A percentile compares a stretch with the other conserved stretches of the same genome.
phyloP scores from a whole-genome alignment of 2,797 vertebrate genomes.

The Ciconia nigra region DNA sequence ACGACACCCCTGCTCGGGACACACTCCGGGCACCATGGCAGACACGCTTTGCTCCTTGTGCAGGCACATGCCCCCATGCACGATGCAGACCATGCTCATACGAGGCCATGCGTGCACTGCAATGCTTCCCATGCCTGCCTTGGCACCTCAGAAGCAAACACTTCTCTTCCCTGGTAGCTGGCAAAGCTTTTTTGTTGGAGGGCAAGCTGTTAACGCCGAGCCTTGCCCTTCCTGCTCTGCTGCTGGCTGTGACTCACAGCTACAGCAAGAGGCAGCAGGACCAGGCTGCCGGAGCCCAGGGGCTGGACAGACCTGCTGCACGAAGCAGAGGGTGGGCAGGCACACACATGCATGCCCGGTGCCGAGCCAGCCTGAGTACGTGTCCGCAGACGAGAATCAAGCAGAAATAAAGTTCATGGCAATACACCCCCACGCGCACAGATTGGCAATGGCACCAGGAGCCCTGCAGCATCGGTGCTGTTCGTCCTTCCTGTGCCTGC shows the following conservation, averaged over 20 bases:
- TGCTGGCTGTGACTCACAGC: background rate
- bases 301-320: background rate
- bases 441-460: background rate
- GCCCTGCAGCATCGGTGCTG: background rate
- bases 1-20: background rate
- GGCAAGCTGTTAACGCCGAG: background rate
- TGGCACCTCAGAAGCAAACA: background rate
- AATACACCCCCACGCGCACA: rapidly evolving
- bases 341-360: background rate
- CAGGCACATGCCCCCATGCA: rapidly evolving
- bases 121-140: rapidly evolving
- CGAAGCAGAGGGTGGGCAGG: background rate
- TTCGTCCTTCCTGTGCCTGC: background rate
- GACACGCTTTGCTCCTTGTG: background rate
- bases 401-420: background rate
- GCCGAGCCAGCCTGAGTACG: background rate
- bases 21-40: rapidly evolving
- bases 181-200: background rate
- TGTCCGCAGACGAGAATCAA: background rate
- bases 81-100: rapidly evolving
- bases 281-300: background rate
- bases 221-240: background rate
- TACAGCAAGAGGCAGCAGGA: background rate
- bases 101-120: rapidly evolving
- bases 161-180: background rate